These are phyloP conservation scores for Eupithecia dodoneata DNA, from an alignment of 2,888 invertebrate genomes.

Conservation along the genomic window DNA sequence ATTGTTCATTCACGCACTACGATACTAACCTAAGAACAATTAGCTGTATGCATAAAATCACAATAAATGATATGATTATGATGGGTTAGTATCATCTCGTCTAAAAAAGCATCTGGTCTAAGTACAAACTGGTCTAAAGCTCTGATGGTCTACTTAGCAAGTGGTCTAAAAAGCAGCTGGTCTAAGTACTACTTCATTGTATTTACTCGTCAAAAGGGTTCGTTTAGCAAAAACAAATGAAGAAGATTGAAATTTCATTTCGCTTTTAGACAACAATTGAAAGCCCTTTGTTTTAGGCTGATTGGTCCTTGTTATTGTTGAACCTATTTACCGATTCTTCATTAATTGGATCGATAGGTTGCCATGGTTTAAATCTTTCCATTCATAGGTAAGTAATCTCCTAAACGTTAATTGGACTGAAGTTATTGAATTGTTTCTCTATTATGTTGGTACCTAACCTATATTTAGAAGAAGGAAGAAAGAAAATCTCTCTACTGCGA, in stretches of 20 bases:
- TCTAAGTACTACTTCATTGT: too few species aligned
- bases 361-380: constrained; percentile 30
- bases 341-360: constrained; percentile 29
- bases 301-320: background rate
- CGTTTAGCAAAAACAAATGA: background rate
- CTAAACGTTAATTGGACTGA: constrained; percentile 21
- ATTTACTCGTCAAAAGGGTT: background rate
- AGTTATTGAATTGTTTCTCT: background rate
- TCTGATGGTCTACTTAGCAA: too few species aligned
- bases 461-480: background rate
- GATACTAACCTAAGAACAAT: too few species aligned
- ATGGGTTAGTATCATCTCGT: too few species aligned
- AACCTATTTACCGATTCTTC: constrained; percentile 6
- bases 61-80: too few species aligned
- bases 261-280: constrained; percentile 14
- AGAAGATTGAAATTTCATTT: background rate
- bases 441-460: background rate
- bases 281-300: background rate
- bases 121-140: too few species aligned
- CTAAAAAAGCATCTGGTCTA: too few species aligned
- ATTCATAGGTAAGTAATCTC: constrained; percentile 15
- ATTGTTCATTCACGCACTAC: too few species aligned
- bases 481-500: too few species aligned
- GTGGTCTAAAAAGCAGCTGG: too few species aligned
- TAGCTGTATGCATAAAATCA: too few species aligned